phyloP scores from a whole-genome alignment of 2,888 invertebrate genomes.

The Cancer borealis region DNA sequence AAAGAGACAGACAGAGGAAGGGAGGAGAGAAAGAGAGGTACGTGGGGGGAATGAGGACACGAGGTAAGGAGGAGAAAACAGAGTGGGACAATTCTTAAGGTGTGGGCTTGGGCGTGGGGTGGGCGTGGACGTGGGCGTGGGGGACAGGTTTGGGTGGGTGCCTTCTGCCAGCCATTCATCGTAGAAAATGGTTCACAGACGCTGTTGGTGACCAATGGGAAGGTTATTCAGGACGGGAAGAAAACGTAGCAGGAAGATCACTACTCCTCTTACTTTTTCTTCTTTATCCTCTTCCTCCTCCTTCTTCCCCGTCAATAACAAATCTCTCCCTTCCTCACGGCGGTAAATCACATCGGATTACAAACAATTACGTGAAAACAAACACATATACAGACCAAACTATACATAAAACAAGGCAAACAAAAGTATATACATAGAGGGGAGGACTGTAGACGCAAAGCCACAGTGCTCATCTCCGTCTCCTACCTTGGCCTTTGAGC shows the following conservation, averaged over 20 bases:
- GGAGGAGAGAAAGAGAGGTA: not conserved
- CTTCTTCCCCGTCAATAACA: not conserved
- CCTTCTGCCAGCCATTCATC: not conserved
- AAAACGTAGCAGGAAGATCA: not conserved
- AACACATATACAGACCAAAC: not conserved
- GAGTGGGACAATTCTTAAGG: not conserved
- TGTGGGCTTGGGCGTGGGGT: not conserved
- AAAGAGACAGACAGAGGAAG: too few species aligned
- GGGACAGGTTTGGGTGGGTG: not conserved
- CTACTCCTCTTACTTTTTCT: not conserved
- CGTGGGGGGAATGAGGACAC: constrained; percentile 1
- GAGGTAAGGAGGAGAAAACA: constrained; percentile 38
- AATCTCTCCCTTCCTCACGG: not conserved
- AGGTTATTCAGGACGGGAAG: not conserved
- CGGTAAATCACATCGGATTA: not conserved
- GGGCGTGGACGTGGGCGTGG: not conserved
- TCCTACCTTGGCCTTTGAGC: constrained; percentile 3
- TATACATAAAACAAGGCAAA: not conserved
- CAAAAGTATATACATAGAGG: not conserved
- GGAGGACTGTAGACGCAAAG: not conserved
- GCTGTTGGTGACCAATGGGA: not conserved
- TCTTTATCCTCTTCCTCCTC: not conserved
- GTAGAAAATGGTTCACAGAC: not conserved
- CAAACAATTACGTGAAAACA: not conserved
- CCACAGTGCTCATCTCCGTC: not conserved